Percentiles rank a stretch among this genome's conserved stretches.
These are phyloP conservation scores for Pangasianodon gigas DNA, from an alignment of 2,113 vertebrate species.

Conservation along the genomic window DNA sequence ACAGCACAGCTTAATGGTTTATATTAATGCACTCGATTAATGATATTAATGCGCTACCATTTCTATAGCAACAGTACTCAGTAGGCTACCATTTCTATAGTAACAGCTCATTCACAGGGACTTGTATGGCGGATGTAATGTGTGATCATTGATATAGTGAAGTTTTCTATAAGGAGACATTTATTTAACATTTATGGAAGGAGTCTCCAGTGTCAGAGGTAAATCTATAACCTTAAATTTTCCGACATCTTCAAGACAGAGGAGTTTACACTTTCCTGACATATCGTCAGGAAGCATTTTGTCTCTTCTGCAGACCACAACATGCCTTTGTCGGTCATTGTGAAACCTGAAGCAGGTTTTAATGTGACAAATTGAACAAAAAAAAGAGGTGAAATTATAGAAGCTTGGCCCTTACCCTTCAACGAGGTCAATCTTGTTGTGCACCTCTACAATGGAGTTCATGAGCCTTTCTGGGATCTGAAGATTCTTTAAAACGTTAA, in stretches of 20 bases:
- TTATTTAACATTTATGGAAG: neutral
- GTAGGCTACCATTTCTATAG: neutral
- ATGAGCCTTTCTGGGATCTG: slow-evolving; percentile 77
- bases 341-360: neutral
- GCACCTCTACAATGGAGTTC: slow-evolving; percentile 85
- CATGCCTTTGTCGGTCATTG: no score
- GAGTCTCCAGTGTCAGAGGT: neutral
- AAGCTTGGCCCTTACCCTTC: slow-evolving; percentile 70
- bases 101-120: no score
- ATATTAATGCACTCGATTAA: neutral
- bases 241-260: no score
- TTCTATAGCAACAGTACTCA: neutral
- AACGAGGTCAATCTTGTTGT: slow-evolving; percentile 91
- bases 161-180: neutral
- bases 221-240: no score
- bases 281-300: no score
- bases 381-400: no score
- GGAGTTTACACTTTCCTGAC: no score
- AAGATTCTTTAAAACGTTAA: slow-evolving; percentile 81
- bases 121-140: neutral
- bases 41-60: neutral
- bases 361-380: no score
- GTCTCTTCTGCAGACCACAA: no score
- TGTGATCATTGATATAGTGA: neutral
- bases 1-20: neutral